phyloP scores from a whole-genome alignment of 2,888 invertebrate genomes.

The Calliopum simillimum region DNA sequence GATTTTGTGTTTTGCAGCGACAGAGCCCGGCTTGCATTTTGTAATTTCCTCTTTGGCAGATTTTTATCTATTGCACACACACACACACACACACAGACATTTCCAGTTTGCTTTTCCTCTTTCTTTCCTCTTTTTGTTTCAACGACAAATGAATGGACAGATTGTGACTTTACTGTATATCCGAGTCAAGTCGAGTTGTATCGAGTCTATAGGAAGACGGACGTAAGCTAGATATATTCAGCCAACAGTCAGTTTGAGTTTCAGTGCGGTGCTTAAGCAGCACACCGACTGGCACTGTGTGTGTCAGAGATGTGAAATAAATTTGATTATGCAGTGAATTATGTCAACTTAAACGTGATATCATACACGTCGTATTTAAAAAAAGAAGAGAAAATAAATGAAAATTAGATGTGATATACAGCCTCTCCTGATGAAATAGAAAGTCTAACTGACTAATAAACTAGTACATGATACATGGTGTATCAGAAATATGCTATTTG shows the following conservation, averaged over 20 bases:
- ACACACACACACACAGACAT: too few species aligned
- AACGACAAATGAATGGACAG: not conserved
- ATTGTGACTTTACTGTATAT: not conserved
- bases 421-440: too few species aligned
- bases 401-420: not conserved
- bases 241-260: too few species aligned
- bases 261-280: too few species aligned
- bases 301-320: not conserved
- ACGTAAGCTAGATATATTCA: not conserved
- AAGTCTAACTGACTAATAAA: too few species aligned
- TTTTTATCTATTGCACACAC: too few species aligned
- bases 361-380: not conserved
- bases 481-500: too few species aligned
- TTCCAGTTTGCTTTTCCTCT: not conserved
- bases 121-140: not conserved
- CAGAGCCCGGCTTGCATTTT: too few species aligned
- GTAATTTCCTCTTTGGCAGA: too few species aligned
- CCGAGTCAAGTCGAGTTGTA: not conserved
- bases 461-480: too few species aligned
- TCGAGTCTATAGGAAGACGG: not conserved
- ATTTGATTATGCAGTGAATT: constrained; percentile 5
- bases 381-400: not conserved
- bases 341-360: constrained; percentile 5
- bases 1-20: too few species aligned
- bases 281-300: not conserved